phyloP scores from a whole-genome alignment of 1,140 invertebrate species.

The Aphidius ervi region DNA sequence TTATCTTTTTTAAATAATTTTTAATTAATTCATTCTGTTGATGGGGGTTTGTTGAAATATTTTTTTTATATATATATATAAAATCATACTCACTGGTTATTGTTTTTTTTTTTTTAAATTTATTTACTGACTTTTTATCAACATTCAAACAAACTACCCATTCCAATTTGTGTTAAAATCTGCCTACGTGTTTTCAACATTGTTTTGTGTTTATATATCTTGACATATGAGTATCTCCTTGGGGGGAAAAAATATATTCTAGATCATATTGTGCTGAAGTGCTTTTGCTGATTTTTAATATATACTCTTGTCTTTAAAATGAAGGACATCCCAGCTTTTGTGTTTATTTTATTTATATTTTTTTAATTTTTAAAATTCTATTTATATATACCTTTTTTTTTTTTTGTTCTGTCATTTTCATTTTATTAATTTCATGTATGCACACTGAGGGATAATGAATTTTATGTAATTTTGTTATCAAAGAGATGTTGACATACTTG shows the following conservation, averaged over 20 bases:
- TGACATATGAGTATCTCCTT: background rate
- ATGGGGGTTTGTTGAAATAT: slow-evolving; percentile 5
- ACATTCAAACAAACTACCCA: background rate
- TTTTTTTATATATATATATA: background rate
- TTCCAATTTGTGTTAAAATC: background rate
- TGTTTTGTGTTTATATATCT: too few species aligned
- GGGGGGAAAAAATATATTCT: background rate
- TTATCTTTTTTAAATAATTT: slow-evolving; percentile 32
- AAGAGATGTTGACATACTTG: background rate
- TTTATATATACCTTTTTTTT: background rate
- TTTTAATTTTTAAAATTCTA: background rate
- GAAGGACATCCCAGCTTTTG: slow-evolving; percentile 1
- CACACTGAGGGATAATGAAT: background rate
- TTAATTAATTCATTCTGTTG: slow-evolving; percentile 28
- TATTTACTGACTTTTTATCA: slow-evolving; percentile 8
- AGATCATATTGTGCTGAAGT: too few species aligned
- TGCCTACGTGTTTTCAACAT: too few species aligned
- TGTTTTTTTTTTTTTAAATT: slow-evolving; percentile 4
- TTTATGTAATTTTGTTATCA: slow-evolving; percentile 1
- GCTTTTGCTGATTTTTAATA: background rate
- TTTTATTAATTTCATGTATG: background rate
- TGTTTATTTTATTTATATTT: background rate
- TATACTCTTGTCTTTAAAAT: slow-evolving; percentile 11
- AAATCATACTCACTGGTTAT: background rate
- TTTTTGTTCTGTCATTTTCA: background rate